Base-by-base conservation (phyloP, 1,140 invertebrate genomes). In the Lepidurus couesii region DNA sequence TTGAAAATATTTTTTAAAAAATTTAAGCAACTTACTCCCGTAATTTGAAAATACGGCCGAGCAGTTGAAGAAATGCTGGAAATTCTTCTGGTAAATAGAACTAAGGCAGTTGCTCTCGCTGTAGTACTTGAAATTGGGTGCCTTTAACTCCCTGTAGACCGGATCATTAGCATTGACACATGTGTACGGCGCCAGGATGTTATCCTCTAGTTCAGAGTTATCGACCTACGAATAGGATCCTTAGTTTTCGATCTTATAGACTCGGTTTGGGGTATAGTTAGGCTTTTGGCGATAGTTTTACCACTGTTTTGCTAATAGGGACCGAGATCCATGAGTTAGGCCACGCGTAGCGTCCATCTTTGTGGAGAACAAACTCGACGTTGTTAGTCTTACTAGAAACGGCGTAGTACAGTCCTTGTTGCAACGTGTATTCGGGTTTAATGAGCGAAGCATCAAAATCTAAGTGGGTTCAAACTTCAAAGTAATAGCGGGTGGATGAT, bases 381-480 rank as follows among this genome's bases (percentile, higher is more conserved):
- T 65, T 13, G 21, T 65, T 65, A 7, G 53, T n/a, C 8, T 13
- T 13, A 65, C 53, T 65, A 7, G 53, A 65, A 65, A 65, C 53
- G 6, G 53, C 53, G 13, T n/a, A 65, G 21, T 65, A 65, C 6
- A 65, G 16, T 65, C 53, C 53, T 16, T 65, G 16, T 3, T 65
- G 53, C 21, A 65, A 10, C 0, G 8, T 65, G 13, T 65, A 65
- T 16, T 65, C 53, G 13, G 53, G 16, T 65, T 65, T 65, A 21
- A 65, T 65, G 53, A 65, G 53, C 53, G 53, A 65, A 65, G 53
- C 53, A 7, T 65, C 53, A 5, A 65, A 65, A 16, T 65, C 53
- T 65, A 16, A 13, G 6, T n/a, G 21, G 6, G 6, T 65, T 9
- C 11, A 5, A 6, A 65, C 4, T 13, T 6, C 24, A 24, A 24